These are phyloP conservation scores for Drosophila flavopinicola DNA, from an alignment of 2,888 invertebrate genomes.

Conservation along the genomic window DNA sequence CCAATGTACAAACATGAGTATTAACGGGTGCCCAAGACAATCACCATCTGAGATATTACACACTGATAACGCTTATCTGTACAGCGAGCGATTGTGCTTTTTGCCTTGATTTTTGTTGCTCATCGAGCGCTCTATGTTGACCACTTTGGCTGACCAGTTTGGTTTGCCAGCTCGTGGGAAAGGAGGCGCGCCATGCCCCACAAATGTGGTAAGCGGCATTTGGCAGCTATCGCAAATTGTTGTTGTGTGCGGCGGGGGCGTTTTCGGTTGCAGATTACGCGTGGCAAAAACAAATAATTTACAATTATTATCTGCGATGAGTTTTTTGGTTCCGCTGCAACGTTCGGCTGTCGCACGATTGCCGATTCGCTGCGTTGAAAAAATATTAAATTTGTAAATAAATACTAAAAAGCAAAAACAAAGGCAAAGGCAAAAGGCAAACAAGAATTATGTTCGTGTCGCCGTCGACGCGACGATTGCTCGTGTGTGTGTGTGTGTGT, in stretches of 20 bases:
- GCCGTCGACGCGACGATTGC: constrained; percentile 27
- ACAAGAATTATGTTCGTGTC: constrained; percentile 66
- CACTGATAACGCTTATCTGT: constrained; percentile 46
- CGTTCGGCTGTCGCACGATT: constrained; percentile 41
- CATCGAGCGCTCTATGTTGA: constrained; percentile 8
- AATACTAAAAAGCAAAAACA: constrained; percentile 44
- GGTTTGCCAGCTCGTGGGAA: constrained; percentile 43
- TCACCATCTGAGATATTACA: constrained; percentile 19
- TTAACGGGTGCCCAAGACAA: constrained; percentile 18
- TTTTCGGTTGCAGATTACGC: constrained; percentile 19
- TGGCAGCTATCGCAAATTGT: constrained; percentile 5
- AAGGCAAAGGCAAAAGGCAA: constrained; percentile 32
- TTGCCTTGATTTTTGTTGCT: not conserved
- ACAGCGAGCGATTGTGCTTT: not conserved
- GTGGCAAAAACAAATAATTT: constrained; percentile 28
- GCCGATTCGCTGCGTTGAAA: constrained; percentile 54
- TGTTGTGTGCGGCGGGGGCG: too few relatives aligned
- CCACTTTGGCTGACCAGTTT: constrained; percentile 46
- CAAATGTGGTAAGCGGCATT: constrained; percentile 42
- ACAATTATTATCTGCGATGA: constrained; percentile 26
- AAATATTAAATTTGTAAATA: constrained; percentile 71
- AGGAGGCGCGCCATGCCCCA: constrained; percentile 39
- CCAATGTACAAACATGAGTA: constrained; percentile 29
- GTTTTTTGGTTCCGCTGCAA: constrained; percentile 11
- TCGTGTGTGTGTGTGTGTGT: constrained; percentile 11